These are phyloP conservation scores for Luperina testacea DNA, from an alignment of 2,888 invertebrate genomes.

Conservation along the genomic window DNA sequence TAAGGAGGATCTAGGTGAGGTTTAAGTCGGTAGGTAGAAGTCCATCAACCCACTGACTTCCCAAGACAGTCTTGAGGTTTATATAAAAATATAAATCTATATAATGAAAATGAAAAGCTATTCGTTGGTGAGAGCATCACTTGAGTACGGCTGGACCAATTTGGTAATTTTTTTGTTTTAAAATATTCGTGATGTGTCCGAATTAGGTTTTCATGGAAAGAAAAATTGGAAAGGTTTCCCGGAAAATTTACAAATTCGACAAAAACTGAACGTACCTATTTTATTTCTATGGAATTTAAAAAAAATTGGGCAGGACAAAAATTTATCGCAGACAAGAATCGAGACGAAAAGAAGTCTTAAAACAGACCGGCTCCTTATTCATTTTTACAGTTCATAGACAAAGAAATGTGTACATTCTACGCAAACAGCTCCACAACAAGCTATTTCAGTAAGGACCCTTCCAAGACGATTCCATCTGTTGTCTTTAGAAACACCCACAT, in stretches of 20 bases:
- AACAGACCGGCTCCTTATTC: background rate
- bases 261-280: no score
- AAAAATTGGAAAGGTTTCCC: no score
- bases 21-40: background rate
- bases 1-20: background rate
- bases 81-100: no score
- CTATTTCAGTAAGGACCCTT: conserved; percentile 15
- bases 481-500: conserved; percentile 23
- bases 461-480: conserved; percentile 28
- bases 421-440: conserved; percentile 1
- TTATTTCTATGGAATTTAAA: no score
- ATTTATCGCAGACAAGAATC: background rate
- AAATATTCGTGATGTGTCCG: no score
- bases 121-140: no score
- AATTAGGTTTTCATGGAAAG: no score
- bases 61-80: background rate
- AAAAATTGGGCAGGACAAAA: background rate
- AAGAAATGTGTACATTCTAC: conserved; percentile 6
- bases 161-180: no score
- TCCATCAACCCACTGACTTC: background rate
- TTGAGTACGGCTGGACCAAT: no score
- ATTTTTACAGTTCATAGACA: background rate
- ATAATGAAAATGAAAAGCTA: no score
- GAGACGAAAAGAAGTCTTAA: background rate
- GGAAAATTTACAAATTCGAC: no score